These are phyloP conservation scores for Apaloderma vittatum DNA, from an alignment of 2,113 vertebrate species.

Conservation along the genomic window DNA sequence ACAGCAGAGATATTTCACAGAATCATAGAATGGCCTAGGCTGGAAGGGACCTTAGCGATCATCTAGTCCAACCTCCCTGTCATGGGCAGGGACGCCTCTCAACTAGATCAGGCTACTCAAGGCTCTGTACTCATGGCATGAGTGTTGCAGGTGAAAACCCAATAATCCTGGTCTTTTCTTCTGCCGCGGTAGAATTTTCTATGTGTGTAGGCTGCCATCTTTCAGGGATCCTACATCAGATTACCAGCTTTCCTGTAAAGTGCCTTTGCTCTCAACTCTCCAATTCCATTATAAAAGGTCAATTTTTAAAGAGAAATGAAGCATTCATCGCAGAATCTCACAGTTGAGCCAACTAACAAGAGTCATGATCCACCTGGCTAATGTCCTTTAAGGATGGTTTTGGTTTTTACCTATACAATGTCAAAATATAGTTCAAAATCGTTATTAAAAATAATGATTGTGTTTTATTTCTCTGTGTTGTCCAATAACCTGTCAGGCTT, in stretches of 20 bases:
- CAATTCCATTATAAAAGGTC: not conserved
- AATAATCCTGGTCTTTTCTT: not conserved
- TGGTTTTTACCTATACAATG: not conserved
- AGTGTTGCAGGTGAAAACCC: not conserved
- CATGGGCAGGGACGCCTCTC: no score
- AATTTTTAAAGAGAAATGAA: not conserved
- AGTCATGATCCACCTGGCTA: rapidly evolving
- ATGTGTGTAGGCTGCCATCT: not conserved
- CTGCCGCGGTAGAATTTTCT: not conserved
- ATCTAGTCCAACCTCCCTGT: no score
- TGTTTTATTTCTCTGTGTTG: not conserved
- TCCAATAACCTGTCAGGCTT: not conserved
- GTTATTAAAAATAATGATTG: not conserved
- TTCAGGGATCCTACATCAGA: not conserved
- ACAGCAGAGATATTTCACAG: no score
- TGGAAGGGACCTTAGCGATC: not conserved
- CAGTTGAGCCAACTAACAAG: rapidly evolving
- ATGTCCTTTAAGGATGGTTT: not conserved
- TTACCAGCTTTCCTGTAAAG: not conserved
- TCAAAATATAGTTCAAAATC: not conserved
- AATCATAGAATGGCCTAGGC: no score
- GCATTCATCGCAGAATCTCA: not conserved
- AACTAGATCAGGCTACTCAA: no score
- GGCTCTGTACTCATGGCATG: no score
- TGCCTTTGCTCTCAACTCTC: not conserved